Evolutionary conservation across 2,797 vertebrate species (phyloP), one percentile per base, ranked within the genome.

Genomic region (Buceros bicornis): DNA sequence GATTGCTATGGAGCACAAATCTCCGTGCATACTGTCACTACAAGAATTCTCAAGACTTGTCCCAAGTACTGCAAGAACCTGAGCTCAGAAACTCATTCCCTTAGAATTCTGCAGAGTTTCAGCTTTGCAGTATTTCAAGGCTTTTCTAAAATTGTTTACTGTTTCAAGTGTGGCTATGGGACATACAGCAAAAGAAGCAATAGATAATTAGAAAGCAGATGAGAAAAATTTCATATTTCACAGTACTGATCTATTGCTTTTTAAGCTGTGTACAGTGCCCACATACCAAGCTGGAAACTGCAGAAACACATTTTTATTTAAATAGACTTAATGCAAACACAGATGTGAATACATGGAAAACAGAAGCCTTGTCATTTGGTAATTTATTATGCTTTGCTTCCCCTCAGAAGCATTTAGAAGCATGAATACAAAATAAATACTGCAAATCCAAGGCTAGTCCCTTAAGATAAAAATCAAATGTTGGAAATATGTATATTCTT

Each of bases 261-360:
- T 82, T 64, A 84, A 79, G 37, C 19, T 4, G 3, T 22, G 8
- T 33, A 81, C 22, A 40, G 40, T 78, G 66, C 57, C 47, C 77
- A 76, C 43, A 60, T 43, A 92, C 28, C 73, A 84, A 82, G 42
- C 35, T 65, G 80, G 42, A 31, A 92, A 91, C 28, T 57, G 48
- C 26, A 93, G 78, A 77, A 90, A 87, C 71, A 90, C 47, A 62
- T 80, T 85, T 89, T 83, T 77, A 95, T 79, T 90, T 82, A 73
- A 90, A 72, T 13, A 67, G 58, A 58, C 35, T 74, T 50, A 60
- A 89, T 37, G 73, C 8, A 78, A 93, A 88, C 89, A 94, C 37
- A 93, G 51, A 92, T 77, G 64, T 57, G 31, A 94, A 87, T n/a
- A 73, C 25, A 73, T 3, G 8, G 48, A 45, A 89, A 87, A 82